phyloP scores from a whole-genome alignment of 1,140 invertebrate species.

The Drosophila insularis region DNA sequence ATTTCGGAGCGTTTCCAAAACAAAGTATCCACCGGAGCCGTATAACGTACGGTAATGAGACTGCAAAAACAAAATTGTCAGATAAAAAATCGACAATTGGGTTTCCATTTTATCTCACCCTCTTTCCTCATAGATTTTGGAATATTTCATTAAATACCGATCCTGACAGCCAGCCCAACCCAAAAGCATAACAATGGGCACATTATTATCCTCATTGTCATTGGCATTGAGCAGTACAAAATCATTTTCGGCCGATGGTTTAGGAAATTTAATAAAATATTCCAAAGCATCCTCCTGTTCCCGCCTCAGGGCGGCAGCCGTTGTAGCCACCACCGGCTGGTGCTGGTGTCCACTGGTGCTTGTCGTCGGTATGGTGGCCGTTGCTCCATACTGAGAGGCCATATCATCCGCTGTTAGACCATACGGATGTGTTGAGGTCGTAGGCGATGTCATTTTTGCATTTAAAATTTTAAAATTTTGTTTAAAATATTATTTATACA shows the following conservation, averaged over 20 bases:
- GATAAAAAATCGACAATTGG: no score
- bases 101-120: conserved; percentile 83
- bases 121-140: conserved; percentile 89
- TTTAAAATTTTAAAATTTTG: conserved; percentile 34
- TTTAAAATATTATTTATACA: background rate
- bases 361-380: conserved; percentile 18
- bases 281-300: conserved; percentile 83
- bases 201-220: conserved; percentile 84
- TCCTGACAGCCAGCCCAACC: conserved; percentile 92
- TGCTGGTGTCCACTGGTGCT: background rate
- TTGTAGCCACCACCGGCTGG: background rate
- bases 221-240: conserved; percentile 84
- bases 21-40: conserved; percentile 87
- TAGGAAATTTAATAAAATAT: conserved; percentile 87
- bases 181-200: conserved; percentile 88
- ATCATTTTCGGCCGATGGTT: conserved; percentile 79
- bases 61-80: conserved; percentile 78
- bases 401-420: conserved; percentile 44
- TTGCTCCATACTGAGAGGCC: conserved; percentile 38
- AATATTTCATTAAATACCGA: conserved; percentile 90
- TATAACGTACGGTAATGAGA: conserved; percentile 89
- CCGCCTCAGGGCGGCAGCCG: background rate
- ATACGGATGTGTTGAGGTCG: conserved; percentile 46
- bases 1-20: conserved; percentile 86
- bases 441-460: conserved; percentile 44